Evolutionary conservation across 2,797 vertebrate genomes (phyloP).

Genomic region (Sternarchorhynchus goeldii): DNA sequence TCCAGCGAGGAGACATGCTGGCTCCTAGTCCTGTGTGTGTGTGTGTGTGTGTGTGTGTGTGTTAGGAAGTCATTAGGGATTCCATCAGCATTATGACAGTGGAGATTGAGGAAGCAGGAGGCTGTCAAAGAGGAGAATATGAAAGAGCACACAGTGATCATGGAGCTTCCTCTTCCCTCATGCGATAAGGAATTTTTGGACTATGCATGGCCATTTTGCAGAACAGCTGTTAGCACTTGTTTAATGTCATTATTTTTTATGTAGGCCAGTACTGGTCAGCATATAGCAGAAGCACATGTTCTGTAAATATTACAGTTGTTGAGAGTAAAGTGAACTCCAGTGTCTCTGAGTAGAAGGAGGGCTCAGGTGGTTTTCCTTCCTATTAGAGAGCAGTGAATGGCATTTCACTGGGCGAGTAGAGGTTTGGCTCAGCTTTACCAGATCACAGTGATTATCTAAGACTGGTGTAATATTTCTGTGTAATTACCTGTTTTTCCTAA

Average conservation of each 20-base stretch:
- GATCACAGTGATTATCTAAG: no score
- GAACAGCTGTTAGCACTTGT: not conserved
- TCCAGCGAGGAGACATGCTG: conserved; percentile 49
- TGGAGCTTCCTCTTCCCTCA: conserved; percentile 45
- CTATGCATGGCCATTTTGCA: not conserved
- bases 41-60: conserved; percentile 41
- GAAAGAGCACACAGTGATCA: conserved; percentile 44
- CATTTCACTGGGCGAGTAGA: no score
- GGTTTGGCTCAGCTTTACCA: no score
- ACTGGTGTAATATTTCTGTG: no score
- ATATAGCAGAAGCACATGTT: no score
- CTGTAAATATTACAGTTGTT: no score
- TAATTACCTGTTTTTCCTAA: not conserved
- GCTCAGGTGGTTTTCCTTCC: not conserved
- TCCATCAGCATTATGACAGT: conserved; percentile 45
- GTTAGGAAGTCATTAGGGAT: conserved; percentile 47
- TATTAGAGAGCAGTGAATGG: no score
- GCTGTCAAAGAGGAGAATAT: conserved; percentile 23
- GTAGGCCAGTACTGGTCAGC: not conserved
- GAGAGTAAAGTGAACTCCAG: not conserved
- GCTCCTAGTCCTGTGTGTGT: conserved; percentile 37
- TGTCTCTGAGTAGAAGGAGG: not conserved
- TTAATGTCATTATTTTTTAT: not conserved
- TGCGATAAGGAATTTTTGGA: conserved; percentile 42
- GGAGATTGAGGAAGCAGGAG: conserved; percentile 50